Conservation (phyloP, 1,140 invertebrate species). For the Trichoplusia ni region DNA sequence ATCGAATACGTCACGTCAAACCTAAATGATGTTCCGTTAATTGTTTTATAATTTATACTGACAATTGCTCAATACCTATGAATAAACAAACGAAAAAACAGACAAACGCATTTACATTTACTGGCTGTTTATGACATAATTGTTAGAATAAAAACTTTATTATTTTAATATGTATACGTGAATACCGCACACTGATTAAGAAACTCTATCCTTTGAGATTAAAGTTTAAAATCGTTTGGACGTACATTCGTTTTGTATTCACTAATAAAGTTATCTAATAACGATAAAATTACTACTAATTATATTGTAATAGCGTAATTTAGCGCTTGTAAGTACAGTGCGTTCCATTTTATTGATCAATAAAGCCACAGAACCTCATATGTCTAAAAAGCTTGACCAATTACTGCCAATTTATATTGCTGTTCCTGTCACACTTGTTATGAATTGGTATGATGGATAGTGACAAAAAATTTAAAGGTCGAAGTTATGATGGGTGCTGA, state of each 20-base stretch:
- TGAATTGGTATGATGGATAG: neutral
- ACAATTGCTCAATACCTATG: conserved; percentile 1
- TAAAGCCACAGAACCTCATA: neutral
- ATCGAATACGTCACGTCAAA: neutral
- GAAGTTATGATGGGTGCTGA: neutral
- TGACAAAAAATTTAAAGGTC: neutral
- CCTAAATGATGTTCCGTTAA: neutral
- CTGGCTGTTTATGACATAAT: conserved; percentile 18
- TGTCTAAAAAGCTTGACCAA: neutral
- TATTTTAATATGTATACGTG: neutral
- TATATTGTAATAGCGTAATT: conserved; percentile 5
- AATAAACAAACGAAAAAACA: neutral
- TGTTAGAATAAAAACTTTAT: neutral
- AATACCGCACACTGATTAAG: neutral
- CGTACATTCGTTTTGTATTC: neutral
- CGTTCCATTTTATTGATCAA: neutral
- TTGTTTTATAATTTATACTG: conserved; percentile 9
- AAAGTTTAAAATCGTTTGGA: neutral
- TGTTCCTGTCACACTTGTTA: neutral
- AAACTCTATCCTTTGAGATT: neutral
- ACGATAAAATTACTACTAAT: conserved; percentile 7
- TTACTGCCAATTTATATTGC: neutral
- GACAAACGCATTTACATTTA: conserved; percentile 8
- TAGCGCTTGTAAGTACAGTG: neutral
- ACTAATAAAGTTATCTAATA: neutral